Evolutionary conservation across 2,888 invertebrate species (phyloP).

Genomic region (Xanthia icteritia): DNA sequence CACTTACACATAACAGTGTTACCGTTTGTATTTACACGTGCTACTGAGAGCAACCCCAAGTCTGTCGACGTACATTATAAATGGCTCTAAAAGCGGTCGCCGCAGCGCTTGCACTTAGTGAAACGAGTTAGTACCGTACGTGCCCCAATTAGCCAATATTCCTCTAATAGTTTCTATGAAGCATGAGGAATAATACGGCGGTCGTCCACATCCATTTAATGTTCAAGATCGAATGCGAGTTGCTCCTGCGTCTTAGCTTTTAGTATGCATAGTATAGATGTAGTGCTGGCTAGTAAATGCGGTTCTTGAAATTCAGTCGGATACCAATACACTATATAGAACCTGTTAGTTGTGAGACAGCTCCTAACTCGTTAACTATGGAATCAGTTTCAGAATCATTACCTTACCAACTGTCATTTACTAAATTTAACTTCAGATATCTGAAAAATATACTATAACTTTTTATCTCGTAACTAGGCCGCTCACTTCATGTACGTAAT

Average conservation of each 20-base stretch:
- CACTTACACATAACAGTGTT: conserved; percentile 49
- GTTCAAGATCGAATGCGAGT: conserved; percentile 43
- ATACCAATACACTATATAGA: background rate
- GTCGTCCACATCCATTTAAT: conserved; percentile 53
- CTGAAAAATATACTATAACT: background rate
- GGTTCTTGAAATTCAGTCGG: conserved; percentile 1
- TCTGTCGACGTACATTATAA: conserved; percentile 69
- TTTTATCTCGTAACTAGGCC: background rate
- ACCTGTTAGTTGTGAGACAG: background rate
- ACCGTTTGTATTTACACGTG: conserved; percentile 49
- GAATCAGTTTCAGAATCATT: conserved; percentile 2
- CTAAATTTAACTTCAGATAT: background rate
- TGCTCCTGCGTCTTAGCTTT: conserved; percentile 41
- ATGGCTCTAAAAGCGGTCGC: conserved; percentile 72
- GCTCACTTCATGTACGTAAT: background rate
- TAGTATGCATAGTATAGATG: no score
- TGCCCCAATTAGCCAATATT: conserved; percentile 72
- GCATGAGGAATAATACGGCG: conserved; percentile 62
- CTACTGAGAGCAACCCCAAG: conserved; percentile 51
- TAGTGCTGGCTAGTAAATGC: conserved; percentile 1
- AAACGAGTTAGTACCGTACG: conserved; percentile 61
- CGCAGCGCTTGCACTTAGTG: conserved; percentile 70
- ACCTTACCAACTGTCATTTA: background rate
- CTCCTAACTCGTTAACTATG: background rate
- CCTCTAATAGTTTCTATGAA: conserved; percentile 67